These are phyloP conservation scores for Carabus problematicus DNA, from an alignment of 2,888 invertebrate genomes.

Conservation along the genomic window DNA sequence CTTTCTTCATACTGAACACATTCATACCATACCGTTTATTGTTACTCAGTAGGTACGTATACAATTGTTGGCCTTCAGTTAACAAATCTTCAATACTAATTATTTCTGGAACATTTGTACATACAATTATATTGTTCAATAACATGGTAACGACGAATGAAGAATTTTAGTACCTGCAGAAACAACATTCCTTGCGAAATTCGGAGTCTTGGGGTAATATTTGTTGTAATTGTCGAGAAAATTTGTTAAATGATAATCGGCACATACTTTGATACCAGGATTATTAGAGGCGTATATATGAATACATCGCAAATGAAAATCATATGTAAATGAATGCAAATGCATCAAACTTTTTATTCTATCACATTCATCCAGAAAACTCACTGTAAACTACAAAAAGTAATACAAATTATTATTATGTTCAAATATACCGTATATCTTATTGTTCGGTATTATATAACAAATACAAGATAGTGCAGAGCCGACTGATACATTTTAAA, in stretches of 20 bases:
- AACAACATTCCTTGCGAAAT: conserved; percentile 76
- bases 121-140: neutral
- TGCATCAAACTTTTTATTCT: conserved; percentile 75
- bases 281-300: conserved; percentile 70
- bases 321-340: conserved; percentile 79
- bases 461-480: too few species aligned
- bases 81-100: conserved; percentile 66
- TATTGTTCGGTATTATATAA: too few species aligned
- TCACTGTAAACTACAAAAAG: conserved; percentile 64
- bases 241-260: conserved; percentile 74
- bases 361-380: conserved; percentile 73
- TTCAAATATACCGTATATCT: neutral
- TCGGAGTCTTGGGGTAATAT: conserved; percentile 79
- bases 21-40: conserved; percentile 73
- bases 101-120: conserved; percentile 59
- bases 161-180: conserved; percentile 65
- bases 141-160: too few species aligned
- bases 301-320: conserved; percentile 75
- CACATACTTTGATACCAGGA: conserved; percentile 60
- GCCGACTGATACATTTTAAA: too few species aligned
- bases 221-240: conserved; percentile 79
- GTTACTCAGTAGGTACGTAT: conserved; percentile 73
- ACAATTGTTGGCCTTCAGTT: conserved; percentile 70
- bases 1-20: conserved; percentile 67
- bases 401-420: conserved; percentile 30